These are phyloP conservation scores for Isotomurus palustris DNA, from an alignment of 2,888 invertebrate species.

Conservation along the genomic window DNA sequence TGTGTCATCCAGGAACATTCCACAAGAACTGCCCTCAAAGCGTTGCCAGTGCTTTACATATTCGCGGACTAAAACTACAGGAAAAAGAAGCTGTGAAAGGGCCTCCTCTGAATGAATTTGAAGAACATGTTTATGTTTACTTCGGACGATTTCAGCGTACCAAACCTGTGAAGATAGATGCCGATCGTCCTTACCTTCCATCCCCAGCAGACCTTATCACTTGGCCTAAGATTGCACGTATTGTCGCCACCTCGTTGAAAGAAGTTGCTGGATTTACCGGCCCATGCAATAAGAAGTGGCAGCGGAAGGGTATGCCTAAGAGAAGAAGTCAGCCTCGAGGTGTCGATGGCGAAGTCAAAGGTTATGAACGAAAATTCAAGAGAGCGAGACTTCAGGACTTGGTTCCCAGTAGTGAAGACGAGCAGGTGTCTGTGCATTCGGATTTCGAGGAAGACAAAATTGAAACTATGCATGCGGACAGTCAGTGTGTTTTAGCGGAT, in stretches of 20 bases:
- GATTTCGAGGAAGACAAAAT: no score
- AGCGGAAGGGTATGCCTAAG: no score
- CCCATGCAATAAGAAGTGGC: no score
- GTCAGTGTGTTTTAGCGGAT: no score
- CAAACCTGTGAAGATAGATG: constrained; percentile 25
- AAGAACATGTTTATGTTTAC: constrained; percentile 35
- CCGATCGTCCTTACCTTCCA: constrained; percentile 32
- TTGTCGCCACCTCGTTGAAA: constrained; percentile 18
- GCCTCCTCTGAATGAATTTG: constrained; percentile 27
- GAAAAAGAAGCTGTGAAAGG: constrained; percentile 13
- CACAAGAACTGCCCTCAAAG: constrained; percentile 39
- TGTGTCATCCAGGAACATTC: constrained; percentile 34
- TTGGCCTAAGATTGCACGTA: constrained; percentile 19
- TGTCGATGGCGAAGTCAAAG: no score
- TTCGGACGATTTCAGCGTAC: constrained; percentile 39
- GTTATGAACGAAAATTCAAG: no score
- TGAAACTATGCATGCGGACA: no score
- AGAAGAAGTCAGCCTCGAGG: no score
- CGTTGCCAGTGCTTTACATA: constrained; percentile 44
- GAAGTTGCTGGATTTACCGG: no score
- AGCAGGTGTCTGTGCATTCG: no score
- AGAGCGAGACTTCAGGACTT: no score
- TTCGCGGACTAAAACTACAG: constrained; percentile 32
- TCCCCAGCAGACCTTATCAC: constrained; percentile 8
- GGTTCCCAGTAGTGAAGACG: no score